These are phyloP conservation scores for Chalcis sispes DNA, from an alignment of 2,888 invertebrate species.

Conservation along the genomic window DNA sequence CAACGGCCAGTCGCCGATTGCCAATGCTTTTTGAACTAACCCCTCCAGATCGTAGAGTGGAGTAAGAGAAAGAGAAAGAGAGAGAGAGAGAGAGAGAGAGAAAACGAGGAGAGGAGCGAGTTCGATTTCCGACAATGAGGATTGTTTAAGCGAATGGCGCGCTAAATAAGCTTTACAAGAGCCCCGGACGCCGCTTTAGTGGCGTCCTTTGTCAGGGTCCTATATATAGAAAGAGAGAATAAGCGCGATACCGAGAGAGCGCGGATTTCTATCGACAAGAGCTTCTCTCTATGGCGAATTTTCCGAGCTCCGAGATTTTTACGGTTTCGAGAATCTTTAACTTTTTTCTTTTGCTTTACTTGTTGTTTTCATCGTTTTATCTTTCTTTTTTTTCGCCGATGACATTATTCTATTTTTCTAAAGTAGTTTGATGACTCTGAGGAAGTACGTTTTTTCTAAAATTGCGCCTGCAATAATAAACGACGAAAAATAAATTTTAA, in stretches of 20 bases:
- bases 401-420: no score
- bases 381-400: no score
- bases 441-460: no score
- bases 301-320: slow-evolving; percentile 37
- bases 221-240: background rate
- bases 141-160: slow-evolving; percentile 56
- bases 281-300: slow-evolving; percentile 28
- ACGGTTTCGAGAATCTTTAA: slow-evolving; percentile 10
- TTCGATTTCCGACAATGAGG: slow-evolving; percentile 55
- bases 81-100: background rate
- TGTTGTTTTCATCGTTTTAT: background rate
- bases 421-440: no score
- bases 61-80: background rate
- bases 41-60: background rate
- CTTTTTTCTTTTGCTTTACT: background rate
- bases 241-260: background rate
- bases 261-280: slow-evolving; percentile 39
- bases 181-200: slow-evolving; percentile 25
- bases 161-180: slow-evolving; percentile 52
- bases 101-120: background rate
- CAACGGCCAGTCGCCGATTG: slow-evolving; percentile 49
- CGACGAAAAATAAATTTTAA: no score
- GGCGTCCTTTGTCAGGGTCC: slow-evolving; percentile 45
- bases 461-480: no score
- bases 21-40: slow-evolving; percentile 54